Evolutionary conservation across 2,888 invertebrate species (phyloP).

Genomic region (Xestia xanthographa): DNA sequence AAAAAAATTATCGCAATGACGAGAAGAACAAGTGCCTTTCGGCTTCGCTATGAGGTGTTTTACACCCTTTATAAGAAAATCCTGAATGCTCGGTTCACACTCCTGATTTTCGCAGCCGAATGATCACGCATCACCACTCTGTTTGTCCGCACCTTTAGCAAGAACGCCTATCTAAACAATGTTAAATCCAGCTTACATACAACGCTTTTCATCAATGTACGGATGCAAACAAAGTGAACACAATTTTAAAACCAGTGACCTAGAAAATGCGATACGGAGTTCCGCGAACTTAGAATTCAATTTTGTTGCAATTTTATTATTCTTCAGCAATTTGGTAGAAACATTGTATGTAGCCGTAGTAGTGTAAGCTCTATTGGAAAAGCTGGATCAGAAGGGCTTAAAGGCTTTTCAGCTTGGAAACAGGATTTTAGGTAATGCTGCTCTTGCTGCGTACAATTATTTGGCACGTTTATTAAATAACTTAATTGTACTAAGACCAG

Average conservation of each 20-base stretch:
- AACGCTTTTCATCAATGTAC: conserved; percentile 10
- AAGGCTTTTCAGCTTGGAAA: conserved; percentile 22
- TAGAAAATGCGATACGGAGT: conserved; percentile 40
- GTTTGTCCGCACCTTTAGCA: neutral
- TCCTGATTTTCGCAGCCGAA: neutral
- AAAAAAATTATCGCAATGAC: no score
- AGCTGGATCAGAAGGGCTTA: conserved; percentile 38
- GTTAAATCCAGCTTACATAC: neutral
- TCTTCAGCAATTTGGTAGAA: conserved; percentile 44
- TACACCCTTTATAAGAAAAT: neutral
- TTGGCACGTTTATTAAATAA: neutral
- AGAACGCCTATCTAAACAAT: neutral
- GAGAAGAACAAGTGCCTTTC: no score
- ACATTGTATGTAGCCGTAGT: conserved; percentile 45
- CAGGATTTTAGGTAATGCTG: conserved; percentile 10
- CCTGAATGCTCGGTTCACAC: neutral
- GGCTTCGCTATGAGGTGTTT: no score
- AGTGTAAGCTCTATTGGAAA: conserved; percentile 29
- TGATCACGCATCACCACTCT: no score
- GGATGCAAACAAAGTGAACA: conserved; percentile 39
- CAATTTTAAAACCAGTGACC: conserved; percentile 39
- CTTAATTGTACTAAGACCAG: neutral
- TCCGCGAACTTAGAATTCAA: conserved; percentile 51
- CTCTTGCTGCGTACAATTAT: neutral
- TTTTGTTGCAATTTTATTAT: conserved; percentile 60